Conservation (phyloP, 2,797 vertebrate genomes). For the Tapirus indicus region DNA sequence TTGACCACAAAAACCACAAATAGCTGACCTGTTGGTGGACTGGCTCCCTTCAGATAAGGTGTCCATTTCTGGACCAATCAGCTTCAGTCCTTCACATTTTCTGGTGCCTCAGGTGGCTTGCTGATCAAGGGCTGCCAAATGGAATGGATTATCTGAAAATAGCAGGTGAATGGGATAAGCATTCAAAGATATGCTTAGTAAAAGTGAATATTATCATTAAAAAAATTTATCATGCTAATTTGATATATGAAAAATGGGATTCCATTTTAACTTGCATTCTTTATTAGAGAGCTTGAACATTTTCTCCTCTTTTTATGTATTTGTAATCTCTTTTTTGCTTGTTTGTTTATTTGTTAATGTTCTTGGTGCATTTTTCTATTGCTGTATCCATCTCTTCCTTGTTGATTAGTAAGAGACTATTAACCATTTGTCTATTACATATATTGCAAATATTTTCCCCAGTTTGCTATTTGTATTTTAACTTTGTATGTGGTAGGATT, state of each 20-base stretch:
- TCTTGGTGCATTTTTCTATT: conserved; percentile 48
- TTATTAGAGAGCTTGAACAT: conserved; percentile 17
- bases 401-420: not conserved
- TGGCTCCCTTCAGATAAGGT: not conserved
- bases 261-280: conserved; percentile 23
- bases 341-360: conserved; percentile 12
- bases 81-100: not conserved
- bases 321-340: not conserved
- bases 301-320: not conserved
- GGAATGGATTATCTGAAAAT: not conserved
- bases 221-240: conserved; percentile 15
- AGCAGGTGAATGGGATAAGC: not conserved
- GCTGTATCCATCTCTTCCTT: not conserved
- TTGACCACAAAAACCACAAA: not conserved
- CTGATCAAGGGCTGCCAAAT: not conserved
- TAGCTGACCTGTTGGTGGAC: not conserved
- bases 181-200: not conserved
- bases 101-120: not conserved
- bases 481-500: not conserved
- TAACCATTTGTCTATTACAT: conserved; percentile 23
- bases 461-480: not conserved
- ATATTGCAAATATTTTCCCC: conserved; percentile 8
- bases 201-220: not conserved
- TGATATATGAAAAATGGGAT: not conserved
- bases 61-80: not conserved